phyloP scores from a whole-genome alignment of 1,140 invertebrate species.

The Psix sp. region DNA sequence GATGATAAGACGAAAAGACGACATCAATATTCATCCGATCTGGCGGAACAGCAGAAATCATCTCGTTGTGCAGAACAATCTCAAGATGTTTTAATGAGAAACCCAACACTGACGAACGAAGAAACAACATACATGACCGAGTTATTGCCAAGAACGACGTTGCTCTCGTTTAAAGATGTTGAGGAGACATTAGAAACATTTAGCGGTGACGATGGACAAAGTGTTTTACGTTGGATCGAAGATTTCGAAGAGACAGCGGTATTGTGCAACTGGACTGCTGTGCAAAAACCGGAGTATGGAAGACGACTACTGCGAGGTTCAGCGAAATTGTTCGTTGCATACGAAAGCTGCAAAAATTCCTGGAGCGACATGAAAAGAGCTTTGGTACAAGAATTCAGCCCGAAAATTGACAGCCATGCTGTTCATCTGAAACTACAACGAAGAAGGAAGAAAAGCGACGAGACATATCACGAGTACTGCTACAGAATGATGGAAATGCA shows the following conservation, averaged over 20 bases:
- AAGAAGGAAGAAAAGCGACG: no score
- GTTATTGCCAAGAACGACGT: background rate
- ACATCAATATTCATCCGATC: no score
- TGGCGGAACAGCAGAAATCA: no score
- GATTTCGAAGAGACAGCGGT: constrained; percentile 54
- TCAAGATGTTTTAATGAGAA: no score
- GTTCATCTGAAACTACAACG: constrained; percentile 42
- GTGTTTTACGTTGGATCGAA: constrained; percentile 47
- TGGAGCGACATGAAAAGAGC: constrained; percentile 45
- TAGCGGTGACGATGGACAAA: constrained; percentile 22
- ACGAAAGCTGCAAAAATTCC: constrained; percentile 27
- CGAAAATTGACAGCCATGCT: constrained; percentile 43
- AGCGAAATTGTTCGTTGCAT: constrained; percentile 43
- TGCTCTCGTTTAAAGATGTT: constrained; percentile 47
- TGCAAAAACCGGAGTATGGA: constrained; percentile 52
- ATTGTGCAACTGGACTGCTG: constrained; percentile 48
- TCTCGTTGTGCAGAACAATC: no score
- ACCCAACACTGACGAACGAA: no score
- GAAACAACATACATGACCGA: no score
- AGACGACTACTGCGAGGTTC: constrained; percentile 53
- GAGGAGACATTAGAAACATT: constrained; percentile 56
- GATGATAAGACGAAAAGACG: no score
- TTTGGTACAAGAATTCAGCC: constrained; percentile 48
- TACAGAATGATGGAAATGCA: constrained; percentile 60
- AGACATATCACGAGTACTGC: constrained; percentile 47